phyloP scores from a whole-genome alignment of 2,797 vertebrate genomes.

The Lophotriccus pileatus region DNA sequence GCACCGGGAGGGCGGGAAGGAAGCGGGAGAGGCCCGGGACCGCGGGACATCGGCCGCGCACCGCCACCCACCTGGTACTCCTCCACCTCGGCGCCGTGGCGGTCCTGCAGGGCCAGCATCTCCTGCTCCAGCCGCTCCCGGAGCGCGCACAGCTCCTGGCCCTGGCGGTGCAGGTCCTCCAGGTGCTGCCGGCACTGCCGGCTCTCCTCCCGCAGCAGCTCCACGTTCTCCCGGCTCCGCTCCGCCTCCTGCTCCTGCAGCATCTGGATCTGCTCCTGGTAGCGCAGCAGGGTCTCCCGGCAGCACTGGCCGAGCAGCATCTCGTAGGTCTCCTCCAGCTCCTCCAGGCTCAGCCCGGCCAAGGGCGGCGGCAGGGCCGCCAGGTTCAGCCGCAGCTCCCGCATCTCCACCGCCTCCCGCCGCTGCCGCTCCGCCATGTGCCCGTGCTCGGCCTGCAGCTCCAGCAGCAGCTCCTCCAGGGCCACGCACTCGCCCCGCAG shows the following conservation, averaged over 20 bases:
- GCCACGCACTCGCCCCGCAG: slow-evolving; percentile 77
- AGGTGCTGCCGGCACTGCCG: slow-evolving; percentile 78
- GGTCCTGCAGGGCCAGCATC: slow-evolving; percentile 81
- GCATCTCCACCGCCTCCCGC: slow-evolving; percentile 73
- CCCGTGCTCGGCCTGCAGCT: slow-evolving; percentile 78
- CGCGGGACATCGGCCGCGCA: too few species aligned
- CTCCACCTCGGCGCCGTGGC: slow-evolving; percentile 72
- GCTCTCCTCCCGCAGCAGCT: slow-evolving; percentile 82
- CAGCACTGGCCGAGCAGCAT: slow-evolving; percentile 82
- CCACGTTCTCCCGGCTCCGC: slow-evolving; percentile 75
- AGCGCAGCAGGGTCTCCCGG: slow-evolving; percentile 82
- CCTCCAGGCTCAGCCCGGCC: slow-evolving; percentile 72
- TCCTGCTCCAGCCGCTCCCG: slow-evolving; percentile 82
- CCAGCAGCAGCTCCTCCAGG: slow-evolving; percentile 82
- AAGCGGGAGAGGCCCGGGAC: neutral
- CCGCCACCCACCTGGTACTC: slow-evolving; percentile 84
- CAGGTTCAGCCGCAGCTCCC: slow-evolving; percentile 67
- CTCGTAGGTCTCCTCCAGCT: slow-evolving; percentile 82
- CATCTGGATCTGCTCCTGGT: slow-evolving; percentile 83
- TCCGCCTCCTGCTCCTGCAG: slow-evolving; percentile 81
- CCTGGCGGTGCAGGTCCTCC: slow-evolving; percentile 77
- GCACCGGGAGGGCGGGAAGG: neutral
- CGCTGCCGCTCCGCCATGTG: slow-evolving; percentile 79
- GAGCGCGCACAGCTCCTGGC: slow-evolving; percentile 78
- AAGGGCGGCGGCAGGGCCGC: slow-evolving; percentile 63